phyloP scores from a whole-genome alignment of 2,797 vertebrate species.

The Trachurus trachurus region DNA sequence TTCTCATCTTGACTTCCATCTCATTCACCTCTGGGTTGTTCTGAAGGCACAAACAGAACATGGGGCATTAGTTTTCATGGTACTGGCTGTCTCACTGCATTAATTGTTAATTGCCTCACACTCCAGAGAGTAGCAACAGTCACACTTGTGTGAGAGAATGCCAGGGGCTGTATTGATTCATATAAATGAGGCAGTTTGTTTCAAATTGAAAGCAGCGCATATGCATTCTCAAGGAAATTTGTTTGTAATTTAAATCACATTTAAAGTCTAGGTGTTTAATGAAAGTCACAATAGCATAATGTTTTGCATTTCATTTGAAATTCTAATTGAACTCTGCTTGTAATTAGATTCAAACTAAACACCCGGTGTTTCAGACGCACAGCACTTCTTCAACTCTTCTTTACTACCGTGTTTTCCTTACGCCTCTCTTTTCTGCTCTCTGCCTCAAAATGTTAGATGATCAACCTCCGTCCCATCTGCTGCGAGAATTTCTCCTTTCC shows the following conservation, averaged over 20 bases:
- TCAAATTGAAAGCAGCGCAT: neutral
- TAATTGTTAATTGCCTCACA: conserved; percentile 13
- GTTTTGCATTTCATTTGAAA: conserved; percentile 16
- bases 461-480: neutral
- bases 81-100: conserved; percentile 11
- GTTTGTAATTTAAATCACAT: neutral
- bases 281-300: neutral
- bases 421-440: too few species aligned
- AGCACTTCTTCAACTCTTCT: neutral
- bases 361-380: neutral
- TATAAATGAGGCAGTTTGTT: conserved; percentile 10
- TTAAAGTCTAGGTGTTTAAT: neutral
- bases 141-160: neutral
- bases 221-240: neutral
- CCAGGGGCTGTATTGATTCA: neutral
- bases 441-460: neutral
- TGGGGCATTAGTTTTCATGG: conserved; percentile 6
- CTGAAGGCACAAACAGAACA: neutral
- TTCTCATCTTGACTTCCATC: conserved; percentile 12
- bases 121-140: neutral
- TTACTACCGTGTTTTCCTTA: neutral
- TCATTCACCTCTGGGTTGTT: conserved; percentile 2
- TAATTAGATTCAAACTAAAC: neutral
- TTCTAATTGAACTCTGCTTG: neutral
- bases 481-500: neutral